Evolutionary conservation across 2,113 vertebrate genomes (phyloP), one percentile per base, ranked within the genome.

Genomic region (Columba livia): DNA sequence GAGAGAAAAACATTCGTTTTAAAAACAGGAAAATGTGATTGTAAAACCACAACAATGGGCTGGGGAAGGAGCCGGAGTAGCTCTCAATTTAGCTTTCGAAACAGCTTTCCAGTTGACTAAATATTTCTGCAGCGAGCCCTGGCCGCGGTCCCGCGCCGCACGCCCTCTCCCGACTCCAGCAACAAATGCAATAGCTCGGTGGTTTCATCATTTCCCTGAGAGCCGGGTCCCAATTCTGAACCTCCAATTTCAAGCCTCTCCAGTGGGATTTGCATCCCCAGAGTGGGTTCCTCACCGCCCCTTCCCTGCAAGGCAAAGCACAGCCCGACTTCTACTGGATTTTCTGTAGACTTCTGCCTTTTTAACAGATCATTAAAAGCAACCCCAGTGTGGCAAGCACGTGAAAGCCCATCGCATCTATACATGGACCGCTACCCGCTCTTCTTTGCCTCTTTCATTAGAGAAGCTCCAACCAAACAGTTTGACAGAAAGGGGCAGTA

Each of bases 1-100:
- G 69, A 90, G 93, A 94, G 92, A 89, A 95, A 95, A 94, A 93
- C 93, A 94, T 75, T 74, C 18, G 54, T 40, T 91, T 86, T 50
- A 85, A 94, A 96, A 96, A 97, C 95, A 97, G 97, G 95, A 97
- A 97, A 97, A 97, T 96, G 96, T 97, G 96, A 97, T 97, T 95
- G 95, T 97, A 84, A 97, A 97, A 96, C 97, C 97, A 96, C 96
- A 97, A 96, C 96, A 89, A 87, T 92, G 96, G 93, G 91, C 94
- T n/a, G 88, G 93, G 90, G 87, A 96, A 96, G 85, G 75, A 89
- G 88, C 90, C 12, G 79, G 93, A 78, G 90, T 79, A 3, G 91
- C 93, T 72, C 84, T 6, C 36, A 78, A 31, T 36, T 85, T 26
- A 50, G 80, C 85, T 93, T 85, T 54, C 31, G 85, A 74, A 93